Base-by-base conservation (phyloP, 2,888 invertebrate genomes). In the Tromatobia lineatoria region DNA sequence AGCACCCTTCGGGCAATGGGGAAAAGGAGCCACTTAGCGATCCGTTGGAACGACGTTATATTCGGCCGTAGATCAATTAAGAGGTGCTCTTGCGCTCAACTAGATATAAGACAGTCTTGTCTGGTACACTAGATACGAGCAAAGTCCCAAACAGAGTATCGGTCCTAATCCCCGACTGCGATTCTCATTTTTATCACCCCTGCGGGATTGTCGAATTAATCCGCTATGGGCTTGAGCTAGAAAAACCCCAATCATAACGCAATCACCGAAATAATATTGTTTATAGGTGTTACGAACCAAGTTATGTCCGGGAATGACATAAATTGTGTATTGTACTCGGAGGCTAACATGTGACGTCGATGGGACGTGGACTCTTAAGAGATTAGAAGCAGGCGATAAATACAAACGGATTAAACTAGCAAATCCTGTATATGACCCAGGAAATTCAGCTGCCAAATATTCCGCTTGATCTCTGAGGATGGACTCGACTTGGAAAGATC, bases 11-110 rank as follows among this genome's bases (percentile, higher is more conserved):
- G 50, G 38, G 42, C 57, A 29, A 69, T 29, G 52, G 11, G 34
- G 38, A n/a, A 42, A 64, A 59, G 45, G 54, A 54, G 76, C 77
- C 71, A 82, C 80, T 83, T 85, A 85, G 83, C 66, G 74, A 74
- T 70, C 80, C n/a, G 34, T 47, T 50, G 74, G 85, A 88, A 87
- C 88, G 89, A 90, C 88, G 89, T 91, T 91, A 91, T 90, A 90
- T 91, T 91, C 85, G 90, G 88, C 90, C 89, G 90, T 93, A 93
- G 91, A 93, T 93, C 93, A 93, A 93, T 93, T 93, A 91, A 91
- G 91, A 86, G 83, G 86, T 69, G 61, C 67, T 77, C 81, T 61
- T 42, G 64, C 67, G 67, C 59, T 75, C 50, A 61, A 80, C 45
- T 75, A 29, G 54, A 81, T 73, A 77, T 61, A 80, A 75, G 64